Percentiles rank a stretch among this genome's conserved stretches.
Conservation (phyloP, 2,888 invertebrate genomes). For the Pristionchus japonicus region DNA sequence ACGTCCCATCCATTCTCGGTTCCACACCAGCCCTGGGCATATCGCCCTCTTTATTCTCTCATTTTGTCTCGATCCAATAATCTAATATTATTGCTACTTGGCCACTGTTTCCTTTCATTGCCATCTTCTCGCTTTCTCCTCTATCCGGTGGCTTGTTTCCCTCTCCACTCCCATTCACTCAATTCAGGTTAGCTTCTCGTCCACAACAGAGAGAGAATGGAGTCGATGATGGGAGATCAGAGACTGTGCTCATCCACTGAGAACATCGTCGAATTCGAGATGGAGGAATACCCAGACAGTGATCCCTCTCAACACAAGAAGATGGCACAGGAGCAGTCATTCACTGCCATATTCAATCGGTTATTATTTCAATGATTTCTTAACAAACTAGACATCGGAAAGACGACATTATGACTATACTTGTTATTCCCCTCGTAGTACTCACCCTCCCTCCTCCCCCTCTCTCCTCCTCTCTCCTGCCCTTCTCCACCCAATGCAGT, state of each 20-base stretch:
- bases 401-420: not conserved
- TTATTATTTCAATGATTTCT: not conserved
- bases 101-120: no score
- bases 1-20: not conserved
- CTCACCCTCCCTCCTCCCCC: no score
- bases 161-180: not conserved
- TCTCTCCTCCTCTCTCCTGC: not conserved
- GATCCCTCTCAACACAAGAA: not conserved
- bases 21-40: not conserved
- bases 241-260: not conserved
- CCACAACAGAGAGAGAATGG: not conserved
- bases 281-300: not conserved
- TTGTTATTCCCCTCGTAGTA: not conserved
- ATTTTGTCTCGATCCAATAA: no score
- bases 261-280: constrained; percentile 37
- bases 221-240: not conserved
- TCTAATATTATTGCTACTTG: no score
- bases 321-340: not conserved
- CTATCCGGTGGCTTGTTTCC: not conserved
- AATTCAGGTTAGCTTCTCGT: not conserved
- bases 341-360: not conserved
- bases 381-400: not conserved
- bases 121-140: no score
- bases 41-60: not conserved
- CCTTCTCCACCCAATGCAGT: not conserved